These are phyloP conservation scores for Erebia epiphron DNA, from an alignment of 2,888 invertebrate genomes.

Conservation along the genomic window DNA sequence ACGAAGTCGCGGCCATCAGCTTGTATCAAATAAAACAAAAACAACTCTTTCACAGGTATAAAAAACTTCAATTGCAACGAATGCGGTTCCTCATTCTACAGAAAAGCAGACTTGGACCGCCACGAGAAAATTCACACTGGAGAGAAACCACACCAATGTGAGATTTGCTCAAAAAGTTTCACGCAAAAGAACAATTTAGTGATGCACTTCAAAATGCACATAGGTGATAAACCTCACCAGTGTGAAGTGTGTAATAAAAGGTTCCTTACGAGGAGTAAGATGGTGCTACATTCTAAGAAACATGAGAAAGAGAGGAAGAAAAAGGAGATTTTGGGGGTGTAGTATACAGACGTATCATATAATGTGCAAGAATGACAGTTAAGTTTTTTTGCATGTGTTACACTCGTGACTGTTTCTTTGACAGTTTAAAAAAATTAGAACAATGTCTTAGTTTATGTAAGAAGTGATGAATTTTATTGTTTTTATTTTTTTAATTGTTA, in stretches of 20 bases:
- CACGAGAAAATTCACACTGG: constrained; percentile 71
- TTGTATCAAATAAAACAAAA: no score
- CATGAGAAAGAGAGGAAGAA: constrained; percentile 63
- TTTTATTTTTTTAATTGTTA: no score
- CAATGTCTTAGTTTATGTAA: no score
- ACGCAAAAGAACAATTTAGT: constrained; percentile 70
- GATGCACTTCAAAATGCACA: constrained; percentile 70
- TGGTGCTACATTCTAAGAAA: constrained; percentile 58
- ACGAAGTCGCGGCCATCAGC: no score
- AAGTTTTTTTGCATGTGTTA: not conserved
- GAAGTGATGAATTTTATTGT: no score
- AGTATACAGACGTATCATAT: not conserved
- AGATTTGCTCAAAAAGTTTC: constrained; percentile 67
- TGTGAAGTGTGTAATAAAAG: constrained; percentile 61
- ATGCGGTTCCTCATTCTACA: constrained; percentile 65
- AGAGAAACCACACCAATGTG: constrained; percentile 65
- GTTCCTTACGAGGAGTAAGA: constrained; percentile 65
- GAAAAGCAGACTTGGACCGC: constrained; percentile 68
- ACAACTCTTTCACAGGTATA: constrained; percentile 48
- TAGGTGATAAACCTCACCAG: constrained; percentile 60
- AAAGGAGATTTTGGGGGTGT: constrained; percentile 42
- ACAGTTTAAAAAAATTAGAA: no score
- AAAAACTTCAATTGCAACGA: constrained; percentile 65
- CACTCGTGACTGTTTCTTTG: no score
- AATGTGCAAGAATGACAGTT: not conserved